Evolutionary conservation across 2,888 invertebrate species (phyloP), one percentile per base, ranked within the genome.

Genomic region (Lathronympha strigana): DNA sequence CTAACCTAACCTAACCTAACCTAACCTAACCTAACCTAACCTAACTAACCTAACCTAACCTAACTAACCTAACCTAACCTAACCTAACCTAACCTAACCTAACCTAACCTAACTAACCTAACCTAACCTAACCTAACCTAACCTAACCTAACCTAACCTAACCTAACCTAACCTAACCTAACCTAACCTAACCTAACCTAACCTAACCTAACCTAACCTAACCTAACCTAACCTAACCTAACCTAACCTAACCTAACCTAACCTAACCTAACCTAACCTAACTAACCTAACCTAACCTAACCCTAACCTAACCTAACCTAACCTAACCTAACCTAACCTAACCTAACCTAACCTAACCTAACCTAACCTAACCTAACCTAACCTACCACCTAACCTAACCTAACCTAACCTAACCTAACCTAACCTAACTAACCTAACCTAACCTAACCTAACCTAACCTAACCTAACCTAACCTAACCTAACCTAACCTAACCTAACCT

Each of bases 141-240:
- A 45, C 45, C 53, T 54, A 53, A 62, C 66, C 62, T 9, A 63
- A 63, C 45, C 45, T 45, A 63, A 68, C 63, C 63, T 67, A 63
- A 66, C 62, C 66, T 55, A 67, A 63, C 66, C 67, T 58, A 60
- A 57, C 67, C 66, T 62, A 60, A 63, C 68, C 66, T 68, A 68
- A 68, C 68, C 69, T 69, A 69, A 69, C 69, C 69, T 69, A 69
- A 69, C 69, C 69, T 69, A 69, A 69, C 69, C 69, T 69, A 67
- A 67, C 69, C 69, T 69, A 68, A 69, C 67, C 66, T 67, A 67
- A 68, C 67, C 67, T 68, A 69, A 71, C 70, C 69, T 69, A 67
- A 68, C 67, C 64, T 49, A 50, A 50, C 38, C 51, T 61, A 55
- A 55, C 55, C 55, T 55, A 55, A 55, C 55, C 55, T 55, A 55